Conservation (phyloP, 2,113 vertebrate genomes). For the Rallus limicola region DNA sequence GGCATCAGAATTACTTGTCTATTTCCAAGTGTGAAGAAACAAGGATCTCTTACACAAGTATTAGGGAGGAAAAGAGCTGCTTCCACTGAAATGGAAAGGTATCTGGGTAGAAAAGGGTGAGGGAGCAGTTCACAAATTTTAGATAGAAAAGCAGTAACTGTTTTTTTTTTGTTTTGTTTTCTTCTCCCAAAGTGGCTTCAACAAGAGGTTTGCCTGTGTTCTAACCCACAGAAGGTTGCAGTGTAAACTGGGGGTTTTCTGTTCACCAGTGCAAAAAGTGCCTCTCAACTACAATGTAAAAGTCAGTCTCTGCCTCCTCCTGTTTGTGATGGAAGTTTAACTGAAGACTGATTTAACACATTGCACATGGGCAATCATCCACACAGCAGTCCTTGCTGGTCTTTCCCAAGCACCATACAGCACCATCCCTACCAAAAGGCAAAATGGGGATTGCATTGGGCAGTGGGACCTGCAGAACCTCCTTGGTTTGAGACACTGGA, state of each 20-base stretch:
- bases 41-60: background rate
- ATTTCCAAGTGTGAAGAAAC: background rate
- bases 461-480: background rate
- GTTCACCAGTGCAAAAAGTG: constrained; percentile 12
- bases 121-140: background rate
- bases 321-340: background rate
- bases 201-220: background rate
- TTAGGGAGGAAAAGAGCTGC: background rate
- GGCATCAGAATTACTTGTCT: background rate
- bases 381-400: background rate
- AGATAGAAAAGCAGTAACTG: background rate
- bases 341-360: background rate
- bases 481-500: background rate
- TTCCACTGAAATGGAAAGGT: background rate
- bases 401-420: background rate
- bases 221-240: background rate
- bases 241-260: background rate
- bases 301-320: background rate
- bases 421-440: background rate
- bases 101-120: background rate
- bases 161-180: background rate
- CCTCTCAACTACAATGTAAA: constrained; percentile 6
- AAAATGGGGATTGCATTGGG: background rate
- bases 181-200: background rate
- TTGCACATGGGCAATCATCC: background rate